Percentiles rank a stretch among this genome's conserved stretches.
Conservation (phyloP, 1,140 invertebrate genomes). For the Bicyclus anynana region DNA sequence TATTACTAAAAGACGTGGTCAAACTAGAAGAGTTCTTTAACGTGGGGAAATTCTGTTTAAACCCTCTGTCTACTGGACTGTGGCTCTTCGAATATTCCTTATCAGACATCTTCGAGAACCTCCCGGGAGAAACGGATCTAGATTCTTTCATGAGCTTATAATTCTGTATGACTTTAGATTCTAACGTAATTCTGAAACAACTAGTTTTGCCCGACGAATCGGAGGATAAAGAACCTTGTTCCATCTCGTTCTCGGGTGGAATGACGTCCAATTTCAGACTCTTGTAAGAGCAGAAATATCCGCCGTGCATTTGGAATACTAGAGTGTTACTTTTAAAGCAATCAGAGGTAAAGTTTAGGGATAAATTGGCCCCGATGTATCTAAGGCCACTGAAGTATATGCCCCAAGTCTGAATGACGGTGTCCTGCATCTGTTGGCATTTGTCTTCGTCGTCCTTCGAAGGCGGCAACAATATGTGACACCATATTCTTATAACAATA, state of each 20-base stretch:
- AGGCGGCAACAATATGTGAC: constrained; percentile 51
- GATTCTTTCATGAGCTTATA: constrained; percentile 52
- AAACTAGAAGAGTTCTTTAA: constrained; percentile 51
- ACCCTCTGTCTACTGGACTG: constrained; percentile 60
- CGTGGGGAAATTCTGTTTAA: constrained; percentile 61
- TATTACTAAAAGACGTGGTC: constrained; percentile 44
- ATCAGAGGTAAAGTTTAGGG: constrained; percentile 82
- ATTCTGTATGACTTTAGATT: constrained; percentile 44
- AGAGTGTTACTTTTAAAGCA: constrained; percentile 88
- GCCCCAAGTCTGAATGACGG: constrained; percentile 87
- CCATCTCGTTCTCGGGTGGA: constrained; percentile 61
- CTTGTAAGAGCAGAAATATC: constrained; percentile 86
- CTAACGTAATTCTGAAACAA: constrained; percentile 46
- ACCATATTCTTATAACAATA: constrained; percentile 80
- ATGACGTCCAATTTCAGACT: constrained; percentile 75
- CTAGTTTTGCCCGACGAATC: constrained; percentile 59
- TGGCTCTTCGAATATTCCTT: constrained; percentile 71
- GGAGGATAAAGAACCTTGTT: constrained; percentile 60
- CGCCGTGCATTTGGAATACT: constrained; percentile 92
- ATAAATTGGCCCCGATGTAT: constrained; percentile 86
- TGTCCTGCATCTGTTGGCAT: constrained; percentile 54
- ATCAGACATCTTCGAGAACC: constrained; percentile 48
- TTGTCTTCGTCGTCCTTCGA: constrained; percentile 34
- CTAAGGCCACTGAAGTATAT: constrained; percentile 89
- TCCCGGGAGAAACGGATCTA: constrained; percentile 65